A percentile compares a stretch with the other conserved stretches of the same genome.
Conservation (phyloP, 2,113 vertebrate species). For the Vicugna pacos region DNA sequence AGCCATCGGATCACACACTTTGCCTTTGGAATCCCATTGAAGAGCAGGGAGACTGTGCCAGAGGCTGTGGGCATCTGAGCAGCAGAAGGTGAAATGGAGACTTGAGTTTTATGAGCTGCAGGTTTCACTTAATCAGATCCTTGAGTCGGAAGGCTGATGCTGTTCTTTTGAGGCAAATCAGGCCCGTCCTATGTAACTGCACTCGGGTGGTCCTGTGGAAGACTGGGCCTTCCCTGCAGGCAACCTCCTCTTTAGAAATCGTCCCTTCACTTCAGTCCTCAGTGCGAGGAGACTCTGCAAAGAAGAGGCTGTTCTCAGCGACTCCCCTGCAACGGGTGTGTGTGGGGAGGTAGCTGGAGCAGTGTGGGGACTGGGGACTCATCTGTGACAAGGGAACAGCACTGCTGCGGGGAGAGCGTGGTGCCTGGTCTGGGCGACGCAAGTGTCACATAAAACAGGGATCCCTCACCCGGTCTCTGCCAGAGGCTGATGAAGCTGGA, state of each 20-base stretch:
- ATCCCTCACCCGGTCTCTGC: not conserved
- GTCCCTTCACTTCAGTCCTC: not conserved
- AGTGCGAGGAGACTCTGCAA: not conserved
- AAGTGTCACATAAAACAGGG: not conserved
- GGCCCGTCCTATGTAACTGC: not conserved
- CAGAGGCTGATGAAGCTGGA: not conserved
- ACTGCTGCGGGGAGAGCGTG: not conserved
- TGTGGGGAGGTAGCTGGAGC: not conserved
- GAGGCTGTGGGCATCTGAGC: not conserved
- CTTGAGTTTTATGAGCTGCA: not conserved
- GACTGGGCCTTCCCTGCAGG: not conserved
- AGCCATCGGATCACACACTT: not conserved
- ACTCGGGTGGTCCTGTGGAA: not conserved
- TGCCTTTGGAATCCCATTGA: not conserved
- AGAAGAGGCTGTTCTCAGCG: not conserved
- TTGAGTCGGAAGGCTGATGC: not conserved
- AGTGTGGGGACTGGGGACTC: too few relatives aligned
- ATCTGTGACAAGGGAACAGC: not conserved
- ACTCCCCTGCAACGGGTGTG: too few relatives aligned
- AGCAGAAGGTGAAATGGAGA: not conserved
- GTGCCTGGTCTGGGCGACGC: rapidly evolving
- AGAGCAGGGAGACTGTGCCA: not conserved
- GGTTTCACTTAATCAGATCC: not conserved
- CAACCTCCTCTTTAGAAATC: not conserved
- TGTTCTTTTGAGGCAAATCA: not conserved